Conservation (phyloP, 2,888 invertebrate species). For the Halictus quadricinctus region DNA sequence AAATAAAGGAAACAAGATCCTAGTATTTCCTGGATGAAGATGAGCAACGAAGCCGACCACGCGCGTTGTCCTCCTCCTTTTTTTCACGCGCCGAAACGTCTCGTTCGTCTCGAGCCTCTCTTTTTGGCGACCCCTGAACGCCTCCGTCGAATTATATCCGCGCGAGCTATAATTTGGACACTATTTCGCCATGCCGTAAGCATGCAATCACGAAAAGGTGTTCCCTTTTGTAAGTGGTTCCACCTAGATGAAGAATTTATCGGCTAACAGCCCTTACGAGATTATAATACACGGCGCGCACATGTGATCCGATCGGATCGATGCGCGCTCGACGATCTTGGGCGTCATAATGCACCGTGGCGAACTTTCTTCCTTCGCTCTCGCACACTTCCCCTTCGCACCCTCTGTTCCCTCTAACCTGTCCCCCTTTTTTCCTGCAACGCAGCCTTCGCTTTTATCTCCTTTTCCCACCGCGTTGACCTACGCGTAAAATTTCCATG, state of each 20-base stretch:
- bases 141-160: conserved; percentile 75
- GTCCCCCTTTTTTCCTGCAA: not conserved
- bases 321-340: conserved; percentile 42
- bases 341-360: conserved; percentile 55
- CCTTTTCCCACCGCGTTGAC: conserved; percentile 39
- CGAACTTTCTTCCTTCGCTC: conserved; percentile 29
- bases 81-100: not conserved
- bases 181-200: conserved; percentile 77
- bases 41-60: not conserved
- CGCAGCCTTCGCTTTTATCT: conserved; percentile 29
- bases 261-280: conserved; percentile 70
- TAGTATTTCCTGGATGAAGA: too few relatives aligned
- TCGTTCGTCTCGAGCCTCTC: conserved; percentile 29
- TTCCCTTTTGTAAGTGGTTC: conserved; percentile 75
- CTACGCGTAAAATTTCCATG: conserved; percentile 56
- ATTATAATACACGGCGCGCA: conserved; percentile 67
- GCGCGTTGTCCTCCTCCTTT: conserved; percentile 21
- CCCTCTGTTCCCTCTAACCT: not conserved
- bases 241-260: conserved; percentile 80
- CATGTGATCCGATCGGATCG: conserved; percentile 64
- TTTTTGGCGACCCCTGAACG: conserved; percentile 65
- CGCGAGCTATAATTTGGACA: conserved; percentile 79
- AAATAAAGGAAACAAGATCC: too few relatives aligned
- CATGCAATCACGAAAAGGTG: conserved; percentile 80
- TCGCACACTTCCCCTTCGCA: not conserved